Base-by-base conservation (phyloP, 1,140 invertebrate genomes). In the Diorhabda elongata region DNA sequence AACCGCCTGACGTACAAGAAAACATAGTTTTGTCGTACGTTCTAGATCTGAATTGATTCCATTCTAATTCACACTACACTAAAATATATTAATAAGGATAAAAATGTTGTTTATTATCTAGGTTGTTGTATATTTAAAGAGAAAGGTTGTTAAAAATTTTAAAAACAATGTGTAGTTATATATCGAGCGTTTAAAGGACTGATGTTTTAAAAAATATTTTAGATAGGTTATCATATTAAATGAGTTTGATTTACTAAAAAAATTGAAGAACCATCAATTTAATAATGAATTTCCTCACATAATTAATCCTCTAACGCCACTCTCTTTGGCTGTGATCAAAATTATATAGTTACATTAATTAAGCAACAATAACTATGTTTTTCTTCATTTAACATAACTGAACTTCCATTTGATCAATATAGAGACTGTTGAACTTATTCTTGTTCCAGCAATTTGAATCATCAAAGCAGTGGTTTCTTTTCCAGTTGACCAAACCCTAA, bases 171-270 rank as follows among this genome's bases (percentile, higher is more conserved):
- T 64, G 52, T 65, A 58, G 47, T 41, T 65, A 65, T n/a, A 56
- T 65, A 41, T 65, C 42, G 42, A 65, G 47, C 64, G 42, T 65
- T 65, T 43, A 57, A 26, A 56, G 57, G 66, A 67, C 66, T 67
- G 66, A 67, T 44, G 66, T 59, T 67, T 67, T n/a, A 47, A 58
- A 57, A 44, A 44, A 59, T 66, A 42, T 9, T 57, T 66, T 43
- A 42, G 64, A 9, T 56, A 66, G 43, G 47, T 56, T 42, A 26
- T 66, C 42, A 41, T 42, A 66, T 57, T 66, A 44, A 41, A 66
- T 26, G n/a, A 8, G 9, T 66, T 2, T 58, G 11, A 11, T 57
- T 41, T 9, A 41, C 41, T 26, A 58, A 58, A 58, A 43, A 5
- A 47, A 65, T 41, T 4, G 3, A 26, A 56, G 7, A 52, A 8